Base-by-base conservation (phyloP, 2,113 vertebrate genomes). In the Hippolais icterina region DNA sequence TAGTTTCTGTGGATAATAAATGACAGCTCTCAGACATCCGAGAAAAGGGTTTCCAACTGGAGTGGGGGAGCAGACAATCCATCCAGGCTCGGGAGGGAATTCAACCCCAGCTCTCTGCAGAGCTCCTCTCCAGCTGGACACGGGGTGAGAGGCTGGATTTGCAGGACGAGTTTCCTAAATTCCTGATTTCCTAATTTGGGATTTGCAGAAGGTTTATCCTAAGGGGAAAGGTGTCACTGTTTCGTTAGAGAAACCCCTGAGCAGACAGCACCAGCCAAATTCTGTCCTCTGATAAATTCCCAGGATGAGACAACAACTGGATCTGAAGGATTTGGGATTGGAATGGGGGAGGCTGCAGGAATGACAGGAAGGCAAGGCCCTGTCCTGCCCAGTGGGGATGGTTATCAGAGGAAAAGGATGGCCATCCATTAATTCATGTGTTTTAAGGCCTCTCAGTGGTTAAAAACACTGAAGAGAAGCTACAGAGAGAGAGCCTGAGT, bases 11-110 rank as follows among this genome's bases (percentile, higher is more conserved):
- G 52, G 54, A 44, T 91, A 94, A 95, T 66, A 69, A 87, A 95
- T 5, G 24, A 60, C 66, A 85, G 63, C 64, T 93, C 89, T 94
- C 89, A 87, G 94, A 68, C 80, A 70, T 93, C 72, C 91, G 28
- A 49, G 83, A 53, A 65, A 77, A 90, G 56, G 70, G 77, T 18
- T 92, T 83, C 71, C 77, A 93, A 35, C 28, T 4, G 25, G 65
- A 86, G 46, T 2, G 37, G 5, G 1, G 63, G 74, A 89, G 80
- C 74, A 83, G 80, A 37, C 2, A 41, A 90, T 39, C 29, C 52
- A 61, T 46, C 74, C 95, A 80, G 70, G 59, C 81, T 71, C 0
- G 0, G 37, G 59, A 87, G 49, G 15, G 79, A 88, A 90, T 93
- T n/a, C 79, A 93, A 85, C 6, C 39, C 15, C 4, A 90, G 82